Conservation (phyloP, 2,113 vertebrate genomes). For the Antennarius striatus region DNA sequence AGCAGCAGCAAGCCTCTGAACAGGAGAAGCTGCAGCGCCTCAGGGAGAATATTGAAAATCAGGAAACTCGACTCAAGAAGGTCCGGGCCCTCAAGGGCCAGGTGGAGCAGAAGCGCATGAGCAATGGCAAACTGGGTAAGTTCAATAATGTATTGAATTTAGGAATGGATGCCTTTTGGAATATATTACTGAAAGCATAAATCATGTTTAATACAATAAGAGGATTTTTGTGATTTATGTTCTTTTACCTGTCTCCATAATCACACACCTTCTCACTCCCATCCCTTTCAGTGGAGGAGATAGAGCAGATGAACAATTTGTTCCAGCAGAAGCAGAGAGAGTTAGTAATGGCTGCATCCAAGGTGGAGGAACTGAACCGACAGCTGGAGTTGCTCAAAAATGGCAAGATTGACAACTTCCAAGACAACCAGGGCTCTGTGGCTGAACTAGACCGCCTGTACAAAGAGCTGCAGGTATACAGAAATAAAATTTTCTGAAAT, state of each 20-base stretch:
- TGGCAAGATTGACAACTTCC: conserved; percentile 87
- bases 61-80: conserved; percentile 94
- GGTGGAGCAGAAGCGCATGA: conserved; percentile 95
- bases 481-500: not conserved
- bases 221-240: no score
- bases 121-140: conserved; percentile 94
- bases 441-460: conserved; percentile 94
- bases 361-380: conserved; percentile 92
- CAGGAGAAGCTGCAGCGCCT: conserved; percentile 93
- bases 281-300: conserved; percentile 88
- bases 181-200: no score
- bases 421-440: conserved; percentile 89
- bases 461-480: conserved; percentile 93
- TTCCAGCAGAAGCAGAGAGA: conserved; percentile 98
- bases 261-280: not conserved
- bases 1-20: conserved; percentile 90
- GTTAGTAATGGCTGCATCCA: conserved; percentile 89
- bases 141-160: not conserved
- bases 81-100: conserved; percentile 94
- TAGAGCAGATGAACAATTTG: conserved; percentile 97
- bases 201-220: no score
- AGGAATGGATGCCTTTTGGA: not conserved
- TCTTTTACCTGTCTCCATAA: not conserved
- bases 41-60: conserved; percentile 91
- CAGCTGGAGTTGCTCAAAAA: conserved; percentile 97